A percentile compares a stretch with the other conserved stretches of the same genome.
These are phyloP conservation scores for Fregata magnificens DNA, from an alignment of 2,113 vertebrate species.

Conservation along the genomic window DNA sequence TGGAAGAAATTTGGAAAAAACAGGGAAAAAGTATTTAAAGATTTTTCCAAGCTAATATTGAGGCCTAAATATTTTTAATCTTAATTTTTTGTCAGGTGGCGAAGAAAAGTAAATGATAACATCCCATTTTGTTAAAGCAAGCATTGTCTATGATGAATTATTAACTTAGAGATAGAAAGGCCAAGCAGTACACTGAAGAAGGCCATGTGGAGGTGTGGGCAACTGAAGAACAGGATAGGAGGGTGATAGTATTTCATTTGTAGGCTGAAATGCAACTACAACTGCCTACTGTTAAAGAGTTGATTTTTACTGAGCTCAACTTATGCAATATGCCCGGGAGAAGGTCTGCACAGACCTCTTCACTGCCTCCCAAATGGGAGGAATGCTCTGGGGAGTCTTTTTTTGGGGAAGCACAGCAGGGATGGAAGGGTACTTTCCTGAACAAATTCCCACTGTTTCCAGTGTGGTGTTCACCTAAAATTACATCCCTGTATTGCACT, in stretches of 20 bases:
- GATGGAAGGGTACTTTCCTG: neutral
- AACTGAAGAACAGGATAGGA: neutral
- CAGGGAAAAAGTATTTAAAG: neutral
- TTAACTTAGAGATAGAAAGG: neutral
- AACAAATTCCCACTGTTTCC: neutral
- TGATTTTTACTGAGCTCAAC: neutral
- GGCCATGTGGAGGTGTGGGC: neutral
- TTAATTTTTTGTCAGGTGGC: neutral
- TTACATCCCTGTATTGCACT: neutral
- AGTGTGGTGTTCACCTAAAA: neutral
- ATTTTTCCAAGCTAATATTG: neutral
- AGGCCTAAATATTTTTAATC: neutral
- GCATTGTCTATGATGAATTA: neutral
- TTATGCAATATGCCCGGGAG: neutral
- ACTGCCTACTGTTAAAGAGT: neutral
- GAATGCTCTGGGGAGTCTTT: neutral
- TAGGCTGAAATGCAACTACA: neutral
- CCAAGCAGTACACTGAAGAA: neutral
- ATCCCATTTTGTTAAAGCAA: neutral
- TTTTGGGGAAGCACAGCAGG: fast-evolving
- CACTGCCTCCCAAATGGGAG: neutral
- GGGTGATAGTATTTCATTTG: neutral
- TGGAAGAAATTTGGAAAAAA: neutral
- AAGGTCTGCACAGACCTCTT: neutral
- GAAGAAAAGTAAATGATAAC: neutral